These are phyloP conservation scores for Pomatostomus ruficeps DNA, from an alignment of 2,113 vertebrate species.

Conservation along the genomic window DNA sequence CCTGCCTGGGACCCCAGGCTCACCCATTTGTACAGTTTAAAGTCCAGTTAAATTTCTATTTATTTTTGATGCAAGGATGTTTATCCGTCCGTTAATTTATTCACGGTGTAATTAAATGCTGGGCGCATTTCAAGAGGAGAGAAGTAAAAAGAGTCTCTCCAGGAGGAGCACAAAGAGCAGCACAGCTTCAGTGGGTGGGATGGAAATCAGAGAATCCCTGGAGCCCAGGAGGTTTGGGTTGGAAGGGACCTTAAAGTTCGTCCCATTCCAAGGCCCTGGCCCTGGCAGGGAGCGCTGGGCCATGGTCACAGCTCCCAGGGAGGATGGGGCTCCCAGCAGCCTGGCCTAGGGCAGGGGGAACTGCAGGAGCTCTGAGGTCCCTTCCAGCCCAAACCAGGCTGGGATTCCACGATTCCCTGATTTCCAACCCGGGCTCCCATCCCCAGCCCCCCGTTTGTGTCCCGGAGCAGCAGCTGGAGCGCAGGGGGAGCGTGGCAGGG, in stretches of 20 bases:
- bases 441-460: neutral
- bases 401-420: neutral
- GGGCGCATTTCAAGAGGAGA: neutral
- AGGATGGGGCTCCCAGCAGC: neutral
- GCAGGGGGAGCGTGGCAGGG: neutral
- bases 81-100: neutral
- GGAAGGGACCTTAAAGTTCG: neutral
- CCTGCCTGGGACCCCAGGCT: rapidly evolving
- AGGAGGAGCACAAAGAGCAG: neutral
- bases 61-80: neutral
- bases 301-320: neutral
- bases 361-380: neutral
- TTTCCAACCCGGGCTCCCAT: neutral
- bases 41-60: neutral
- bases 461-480: neutral
- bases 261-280: rapidly evolving
- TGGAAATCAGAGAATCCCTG: neutral
- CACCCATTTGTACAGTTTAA: neutral
- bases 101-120: neutral
- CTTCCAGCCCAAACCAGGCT: neutral
- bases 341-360: neutral
- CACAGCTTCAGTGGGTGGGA: neutral
- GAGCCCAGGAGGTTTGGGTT: neutral
- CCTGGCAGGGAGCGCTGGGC: neutral
- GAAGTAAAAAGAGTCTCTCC: neutral